Percentiles rank a stretch among this genome's conserved stretches.
Conservation (phyloP, 1,140 invertebrate genomes). For the Pararge aegeria region DNA sequence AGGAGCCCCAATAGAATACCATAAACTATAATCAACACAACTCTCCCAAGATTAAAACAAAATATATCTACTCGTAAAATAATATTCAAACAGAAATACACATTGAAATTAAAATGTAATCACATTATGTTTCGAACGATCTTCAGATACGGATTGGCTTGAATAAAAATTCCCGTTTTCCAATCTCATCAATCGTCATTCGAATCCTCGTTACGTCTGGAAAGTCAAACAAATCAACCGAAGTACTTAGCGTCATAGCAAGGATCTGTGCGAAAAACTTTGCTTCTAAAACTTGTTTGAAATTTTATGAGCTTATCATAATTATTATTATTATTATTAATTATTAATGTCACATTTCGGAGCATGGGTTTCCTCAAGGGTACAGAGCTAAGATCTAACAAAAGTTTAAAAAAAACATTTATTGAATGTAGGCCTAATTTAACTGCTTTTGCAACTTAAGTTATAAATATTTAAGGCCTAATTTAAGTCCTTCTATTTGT, state of each 20-base stretch:
- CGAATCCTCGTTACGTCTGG: slow-evolving; percentile 23
- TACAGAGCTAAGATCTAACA: no score
- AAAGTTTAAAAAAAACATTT: no score
- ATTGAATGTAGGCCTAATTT: no score
- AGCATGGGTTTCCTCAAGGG: no score
- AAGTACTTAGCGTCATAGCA: slow-evolving; percentile 48
- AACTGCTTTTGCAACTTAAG: no score
- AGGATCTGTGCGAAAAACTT: slow-evolving; percentile 47
- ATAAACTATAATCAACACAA: no score
- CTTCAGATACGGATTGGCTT: neutral
- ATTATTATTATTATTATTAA: neutral
- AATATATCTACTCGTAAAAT: neutral
- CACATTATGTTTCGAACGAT: neutral
- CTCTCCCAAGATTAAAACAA: neutral
- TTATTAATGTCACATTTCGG: no score
- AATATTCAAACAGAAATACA: neutral
- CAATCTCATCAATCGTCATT: slow-evolving; percentile 40
- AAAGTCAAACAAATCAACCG: slow-evolving; percentile 68
- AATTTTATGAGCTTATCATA: slow-evolving; percentile 4
- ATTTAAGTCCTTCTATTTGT: no score
- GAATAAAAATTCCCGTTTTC: slow-evolving; percentile 16
- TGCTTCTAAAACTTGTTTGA: slow-evolving; percentile 47
- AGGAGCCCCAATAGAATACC: no score
- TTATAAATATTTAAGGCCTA: no score
- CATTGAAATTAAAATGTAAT: neutral